Base-by-base conservation (phyloP, 2,113 vertebrate species). In the Oncorhynchus keta region DNA sequence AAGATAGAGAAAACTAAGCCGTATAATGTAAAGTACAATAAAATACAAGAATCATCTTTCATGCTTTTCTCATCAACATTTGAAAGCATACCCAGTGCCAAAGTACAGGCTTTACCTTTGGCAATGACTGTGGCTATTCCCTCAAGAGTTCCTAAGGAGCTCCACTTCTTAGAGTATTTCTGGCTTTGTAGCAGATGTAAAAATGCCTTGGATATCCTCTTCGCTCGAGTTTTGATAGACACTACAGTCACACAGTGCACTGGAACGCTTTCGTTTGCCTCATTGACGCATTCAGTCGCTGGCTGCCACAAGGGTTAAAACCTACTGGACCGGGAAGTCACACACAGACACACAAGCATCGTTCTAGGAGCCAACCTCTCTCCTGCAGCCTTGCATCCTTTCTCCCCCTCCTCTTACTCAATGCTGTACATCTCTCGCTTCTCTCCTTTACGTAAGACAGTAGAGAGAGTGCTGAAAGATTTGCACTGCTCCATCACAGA, bases 401-500 rank as follows among this genome's bases (percentile, higher is more conserved):
- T 72, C 73, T 84, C 88, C 84, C 87, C 74, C 67, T 85, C 92
- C 88, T 90, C 86, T 76, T 61, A 90, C 80, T 82, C 75, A 24
- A 11, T 72, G 35, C 48, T 26, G 28, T 81, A 82, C 71, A 84
- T 87, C 89, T 39, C n/a, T 48, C 62, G 8, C 62, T 67, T 35
- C 13, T 55, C 28, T 51, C 20, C 61, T 24, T 70, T 83, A 82
- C 76, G 92, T 83, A 92, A 91, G 91, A 87, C 84, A 91, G 90
- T 90, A 85, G 90, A 91, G 87, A 90, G 84, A 83, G 92, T 90
- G 87, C 88, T 68, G 84, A 92, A 75, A 91, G 90, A 94, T 90
- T 93, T 92, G 93, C 93, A 91, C 75, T 82, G 90, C 94, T 94
- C 94, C 91, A 92, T 91, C 92, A 91, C 89, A 94, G 90, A 92